A percentile compares a stretch with the other conserved stretches of the same genome.
These are phyloP conservation scores for Protosalanx chinensis DNA, from an alignment of 2,797 vertebrate genomes.

Conservation along the genomic window DNA sequence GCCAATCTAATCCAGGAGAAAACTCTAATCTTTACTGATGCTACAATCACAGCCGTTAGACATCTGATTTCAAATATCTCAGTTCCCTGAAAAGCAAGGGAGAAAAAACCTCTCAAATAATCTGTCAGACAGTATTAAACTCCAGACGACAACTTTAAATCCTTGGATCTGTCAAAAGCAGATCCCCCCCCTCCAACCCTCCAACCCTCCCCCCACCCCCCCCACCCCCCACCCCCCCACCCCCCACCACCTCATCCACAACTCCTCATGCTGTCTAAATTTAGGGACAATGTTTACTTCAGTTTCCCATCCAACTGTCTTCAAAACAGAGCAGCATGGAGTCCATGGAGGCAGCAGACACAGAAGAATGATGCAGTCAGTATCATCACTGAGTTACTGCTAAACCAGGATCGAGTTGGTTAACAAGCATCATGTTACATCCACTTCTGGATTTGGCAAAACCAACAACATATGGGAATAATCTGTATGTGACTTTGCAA, in stretches of 20 bases:
- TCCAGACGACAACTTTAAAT: slow-evolving; percentile 34
- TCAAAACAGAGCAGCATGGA: slow-evolving; percentile 10
- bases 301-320: slow-evolving; percentile 28
- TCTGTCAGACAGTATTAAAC: slow-evolving; percentile 35
- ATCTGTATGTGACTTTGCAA: neutral
- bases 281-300: slow-evolving; percentile 43
- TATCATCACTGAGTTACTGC: neutral
- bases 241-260: too few species aligned
- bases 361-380: neutral
- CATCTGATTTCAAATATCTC: slow-evolving; percentile 21
- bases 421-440: neutral
- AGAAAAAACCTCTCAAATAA: slow-evolving; percentile 30
- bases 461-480: neutral
- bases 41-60: slow-evolving; percentile 18
- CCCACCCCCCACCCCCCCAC: neutral
- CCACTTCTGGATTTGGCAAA: neutral
- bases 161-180: slow-evolving; percentile 25
- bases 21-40: slow-evolving; percentile 18
- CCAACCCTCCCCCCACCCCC: too few species aligned
- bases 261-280: slow-evolving; percentile 22
- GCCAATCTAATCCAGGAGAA: slow-evolving; percentile 13
- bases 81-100: slow-evolving; percentile 13
- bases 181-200: neutral
- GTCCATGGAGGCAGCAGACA: neutral
- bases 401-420: neutral